phyloP scores from a whole-genome alignment of 1,140 invertebrate genomes.

The Drosophila mojavensis region DNA sequence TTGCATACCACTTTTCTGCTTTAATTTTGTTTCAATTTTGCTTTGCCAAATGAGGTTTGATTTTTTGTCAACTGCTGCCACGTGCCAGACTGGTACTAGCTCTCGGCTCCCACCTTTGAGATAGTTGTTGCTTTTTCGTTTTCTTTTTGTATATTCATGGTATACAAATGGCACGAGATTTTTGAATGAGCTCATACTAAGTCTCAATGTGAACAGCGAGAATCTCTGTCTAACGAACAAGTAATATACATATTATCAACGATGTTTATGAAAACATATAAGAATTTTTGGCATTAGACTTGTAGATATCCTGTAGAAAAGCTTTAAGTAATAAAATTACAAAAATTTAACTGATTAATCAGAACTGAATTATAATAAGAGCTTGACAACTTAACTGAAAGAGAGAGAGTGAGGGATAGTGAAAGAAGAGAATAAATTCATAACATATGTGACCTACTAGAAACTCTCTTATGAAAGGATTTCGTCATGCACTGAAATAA shows the following conservation, averaged over 20 bases:
- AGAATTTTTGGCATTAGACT: not conserved
- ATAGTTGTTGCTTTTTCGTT: not conserved
- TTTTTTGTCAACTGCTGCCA: conserved; percentile 22
- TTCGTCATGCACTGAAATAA: too few species aligned
- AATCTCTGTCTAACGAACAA: not conserved
- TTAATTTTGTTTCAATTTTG: not conserved
- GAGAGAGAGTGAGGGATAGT: too few species aligned
- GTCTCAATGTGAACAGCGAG: not conserved
- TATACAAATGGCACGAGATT: not conserved
- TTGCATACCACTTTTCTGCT: conserved; percentile 8
- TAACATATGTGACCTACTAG: too few species aligned
- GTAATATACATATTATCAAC: not conserved
- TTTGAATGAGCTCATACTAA: not conserved
- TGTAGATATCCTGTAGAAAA: not conserved
- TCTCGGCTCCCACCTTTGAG: not conserved
- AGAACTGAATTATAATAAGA: too few species aligned
- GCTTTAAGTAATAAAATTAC: too few species aligned
- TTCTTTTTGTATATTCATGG: conserved; percentile 11
- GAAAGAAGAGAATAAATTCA: too few species aligned
- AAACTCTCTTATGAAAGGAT: too few species aligned
- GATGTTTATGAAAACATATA: not conserved
- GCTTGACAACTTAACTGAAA: too few species aligned
- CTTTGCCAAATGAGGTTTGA: conserved; percentile 2
- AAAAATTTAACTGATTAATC: too few species aligned
- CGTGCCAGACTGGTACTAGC: conserved; percentile 28